phyloP scores from a whole-genome alignment of 1,140 invertebrate species.

The Eurosta solidaginis region DNA sequence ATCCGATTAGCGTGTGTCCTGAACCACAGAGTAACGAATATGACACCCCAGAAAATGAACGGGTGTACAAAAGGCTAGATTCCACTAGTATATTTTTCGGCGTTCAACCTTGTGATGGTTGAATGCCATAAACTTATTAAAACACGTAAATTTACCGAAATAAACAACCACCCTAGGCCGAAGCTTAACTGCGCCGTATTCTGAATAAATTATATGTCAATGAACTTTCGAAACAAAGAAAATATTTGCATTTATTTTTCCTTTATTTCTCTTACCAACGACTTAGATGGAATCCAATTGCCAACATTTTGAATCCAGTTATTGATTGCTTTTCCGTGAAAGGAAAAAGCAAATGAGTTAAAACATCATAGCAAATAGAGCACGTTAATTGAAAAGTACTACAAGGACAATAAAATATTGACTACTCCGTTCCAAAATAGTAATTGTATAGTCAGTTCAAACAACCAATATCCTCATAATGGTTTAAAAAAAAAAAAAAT shows the following conservation, averaged over 20 bases:
- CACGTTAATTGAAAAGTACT: not conserved
- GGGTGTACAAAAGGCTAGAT: no score
- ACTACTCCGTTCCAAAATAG: not conserved
- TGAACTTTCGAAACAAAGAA: conserved; percentile 3
- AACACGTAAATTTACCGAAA: not conserved
- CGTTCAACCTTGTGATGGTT: no score
- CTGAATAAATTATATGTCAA: not conserved
- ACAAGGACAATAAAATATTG: conserved; percentile 5
- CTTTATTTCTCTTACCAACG: not conserved
- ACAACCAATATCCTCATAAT: not conserved
- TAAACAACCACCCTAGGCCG: no score
- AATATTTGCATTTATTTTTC: not conserved
- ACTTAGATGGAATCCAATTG: not conserved
- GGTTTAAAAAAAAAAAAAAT: not conserved
- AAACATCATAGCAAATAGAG: not conserved
- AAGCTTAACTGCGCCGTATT: no score
- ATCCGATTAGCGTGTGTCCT: no score
- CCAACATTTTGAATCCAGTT: not conserved
- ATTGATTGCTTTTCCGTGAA: not conserved
- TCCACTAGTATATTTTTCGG: no score
- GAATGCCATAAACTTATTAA: no score
- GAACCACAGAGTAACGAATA: no score
- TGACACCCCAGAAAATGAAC: no score
- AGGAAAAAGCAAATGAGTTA: not conserved
- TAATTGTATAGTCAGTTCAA: not conserved